Conservation (phyloP, 2,797 vertebrate species). For the Poeciliopsis presidionis region DNA sequence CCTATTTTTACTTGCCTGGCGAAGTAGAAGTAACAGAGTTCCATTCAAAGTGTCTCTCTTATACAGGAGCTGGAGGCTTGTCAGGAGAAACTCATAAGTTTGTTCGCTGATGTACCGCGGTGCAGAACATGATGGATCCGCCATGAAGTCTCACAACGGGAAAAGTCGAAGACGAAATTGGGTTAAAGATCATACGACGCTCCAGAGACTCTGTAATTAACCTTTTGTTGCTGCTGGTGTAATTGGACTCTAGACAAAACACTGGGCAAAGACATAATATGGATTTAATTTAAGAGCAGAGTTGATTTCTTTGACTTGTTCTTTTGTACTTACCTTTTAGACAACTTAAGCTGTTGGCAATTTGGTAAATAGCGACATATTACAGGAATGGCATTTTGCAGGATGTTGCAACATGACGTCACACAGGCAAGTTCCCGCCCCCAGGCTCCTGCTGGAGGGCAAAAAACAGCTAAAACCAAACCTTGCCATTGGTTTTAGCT, state of each 20-base stretch:
- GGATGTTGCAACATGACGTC: no score
- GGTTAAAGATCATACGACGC: neutral
- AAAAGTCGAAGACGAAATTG: neutral
- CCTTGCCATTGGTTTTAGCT: no score
- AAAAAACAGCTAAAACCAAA: no score
- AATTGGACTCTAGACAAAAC: neutral
- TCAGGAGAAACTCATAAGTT: conserved; percentile 24
- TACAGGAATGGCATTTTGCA: no score
- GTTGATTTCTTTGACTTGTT: neutral
- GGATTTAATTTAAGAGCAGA: neutral
- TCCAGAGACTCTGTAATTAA: neutral
- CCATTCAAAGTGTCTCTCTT: conserved; percentile 33
- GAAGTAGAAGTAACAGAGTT: conserved; percentile 33
- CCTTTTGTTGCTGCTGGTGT: neutral
- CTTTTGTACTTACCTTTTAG: neutral
- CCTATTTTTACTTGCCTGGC: conserved; percentile 10
- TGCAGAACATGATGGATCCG: neutral
- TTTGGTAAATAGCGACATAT: neutral
- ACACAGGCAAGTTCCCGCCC: no score
- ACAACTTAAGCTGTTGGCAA: neutral
- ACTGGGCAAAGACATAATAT: neutral
- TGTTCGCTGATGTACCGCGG: conserved; percentile 20
- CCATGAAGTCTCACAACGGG: neutral
- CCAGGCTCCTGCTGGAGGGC: no score
- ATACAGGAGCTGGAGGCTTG: conserved; percentile 26